Evolutionary conservation across 2,797 vertebrate species (phyloP).

Genomic region (Nannoperca australis): DNA sequence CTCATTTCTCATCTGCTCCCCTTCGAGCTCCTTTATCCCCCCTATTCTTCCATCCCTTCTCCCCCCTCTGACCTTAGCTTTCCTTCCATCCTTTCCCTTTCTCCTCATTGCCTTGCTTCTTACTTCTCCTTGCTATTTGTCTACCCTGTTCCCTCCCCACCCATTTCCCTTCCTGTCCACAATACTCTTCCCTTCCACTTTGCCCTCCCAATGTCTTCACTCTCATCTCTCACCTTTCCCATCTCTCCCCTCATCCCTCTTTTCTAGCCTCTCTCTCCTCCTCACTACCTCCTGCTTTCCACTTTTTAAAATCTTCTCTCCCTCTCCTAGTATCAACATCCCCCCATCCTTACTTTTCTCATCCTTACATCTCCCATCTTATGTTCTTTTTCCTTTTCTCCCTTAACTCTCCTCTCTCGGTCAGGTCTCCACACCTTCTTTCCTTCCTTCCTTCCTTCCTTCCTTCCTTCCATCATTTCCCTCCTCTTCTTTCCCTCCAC

Average conservation of each 20-base stretch:
- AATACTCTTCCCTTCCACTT: neutral
- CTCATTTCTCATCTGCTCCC: neutral
- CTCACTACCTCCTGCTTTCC: neutral
- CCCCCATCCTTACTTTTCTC: neutral
- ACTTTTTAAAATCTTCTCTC: neutral
- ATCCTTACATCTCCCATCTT: neutral
- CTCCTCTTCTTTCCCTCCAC: slow-evolving; percentile 39
- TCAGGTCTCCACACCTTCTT: slow-evolving; percentile 25
- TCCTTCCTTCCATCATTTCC: slow-evolving; percentile 17
- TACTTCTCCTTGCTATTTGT: neutral
- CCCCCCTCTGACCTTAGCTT: neutral
- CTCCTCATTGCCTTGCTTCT: neutral
- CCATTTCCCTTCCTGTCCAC: neutral
- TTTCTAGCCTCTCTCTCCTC: neutral
- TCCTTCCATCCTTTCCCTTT: neutral
- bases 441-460: too few species aligned
- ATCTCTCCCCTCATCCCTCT: neutral
- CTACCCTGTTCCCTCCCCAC: neutral
- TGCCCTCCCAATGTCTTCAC: neutral
- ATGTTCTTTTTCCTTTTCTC: neutral
- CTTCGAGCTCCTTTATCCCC: too few species aligned
- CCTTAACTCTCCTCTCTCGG: slow-evolving; percentile 5
- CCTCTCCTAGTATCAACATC: neutral
- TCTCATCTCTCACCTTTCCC: neutral
- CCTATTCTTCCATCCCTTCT: neutral